Evolutionary conservation across 2,113 vertebrate genomes (phyloP).

Genomic region (Pangasianodon hypophthalmus): DNA sequence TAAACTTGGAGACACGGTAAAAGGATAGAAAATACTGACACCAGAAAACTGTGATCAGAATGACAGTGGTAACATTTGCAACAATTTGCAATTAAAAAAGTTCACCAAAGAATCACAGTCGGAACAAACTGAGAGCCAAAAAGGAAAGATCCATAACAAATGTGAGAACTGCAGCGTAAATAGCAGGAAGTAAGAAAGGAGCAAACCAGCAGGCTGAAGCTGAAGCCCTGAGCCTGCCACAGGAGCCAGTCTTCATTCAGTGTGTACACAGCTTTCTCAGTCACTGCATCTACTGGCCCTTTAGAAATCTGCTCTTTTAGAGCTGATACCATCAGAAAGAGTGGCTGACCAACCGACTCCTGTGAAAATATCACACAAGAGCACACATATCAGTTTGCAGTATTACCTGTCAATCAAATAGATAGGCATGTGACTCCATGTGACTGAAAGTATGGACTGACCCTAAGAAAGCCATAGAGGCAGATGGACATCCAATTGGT

Average conservation of each 20-base stretch:
- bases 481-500: slow-evolving; percentile 99
- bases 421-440: not conserved
- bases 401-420: not conserved
- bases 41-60: not conserved
- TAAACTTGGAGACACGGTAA: not conserved
- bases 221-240: slow-evolving; percentile 92
- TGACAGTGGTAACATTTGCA: not conserved
- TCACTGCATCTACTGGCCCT: slow-evolving; percentile 91
- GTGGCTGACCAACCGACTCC: slow-evolving; percentile 90
- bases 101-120: not conserved
- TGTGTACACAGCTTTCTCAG: slow-evolving; percentile 91
- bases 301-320: slow-evolving; percentile 89
- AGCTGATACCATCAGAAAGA: slow-evolving; percentile 89
- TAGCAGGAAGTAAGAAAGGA: slow-evolving; percentile 8
- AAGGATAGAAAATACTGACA: not conserved
- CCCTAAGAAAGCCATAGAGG: slow-evolving; percentile 93
- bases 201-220: slow-evolving; percentile 84
- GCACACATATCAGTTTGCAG: not conserved
- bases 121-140: not conserved
- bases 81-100: not conserved
- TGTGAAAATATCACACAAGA: slow-evolving; percentile 57
- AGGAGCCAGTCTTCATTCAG: slow-evolving; percentile 96
- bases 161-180: not conserved
- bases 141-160: not conserved
- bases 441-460: slow-evolving; percentile 58